These are phyloP conservation scores for Formica aserva DNA, from an alignment of 2,888 invertebrate genomes.

Conservation along the genomic window DNA sequence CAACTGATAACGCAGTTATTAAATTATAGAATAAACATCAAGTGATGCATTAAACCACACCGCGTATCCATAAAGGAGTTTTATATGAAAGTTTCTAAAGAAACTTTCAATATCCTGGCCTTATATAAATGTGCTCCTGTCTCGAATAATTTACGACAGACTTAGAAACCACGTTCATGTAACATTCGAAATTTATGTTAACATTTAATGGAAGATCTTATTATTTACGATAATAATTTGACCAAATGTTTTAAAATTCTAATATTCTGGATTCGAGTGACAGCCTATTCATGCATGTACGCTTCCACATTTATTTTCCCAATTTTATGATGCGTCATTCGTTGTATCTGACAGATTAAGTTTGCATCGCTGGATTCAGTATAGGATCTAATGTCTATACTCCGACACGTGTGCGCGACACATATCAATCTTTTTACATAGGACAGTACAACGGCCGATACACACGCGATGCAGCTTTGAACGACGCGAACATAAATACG, in stretches of 20 bases:
- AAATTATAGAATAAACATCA: conserved; percentile 16
- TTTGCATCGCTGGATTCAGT: conserved; percentile 34
- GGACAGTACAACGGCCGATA: conserved; percentile 13
- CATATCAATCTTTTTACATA: conserved; percentile 9
- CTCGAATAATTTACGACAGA: not conserved
- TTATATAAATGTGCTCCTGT: not conserved
- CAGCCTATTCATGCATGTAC: not conserved
- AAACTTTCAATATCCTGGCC: not conserved
- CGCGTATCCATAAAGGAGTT: not conserved
- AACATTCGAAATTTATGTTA: not conserved
- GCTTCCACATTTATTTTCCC: conserved; percentile 52
- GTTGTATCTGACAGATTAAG: conserved; percentile 60
- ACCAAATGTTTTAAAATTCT: not conserved
- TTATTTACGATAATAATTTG: conserved; percentile 3
- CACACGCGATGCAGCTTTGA: conserved; percentile 22
- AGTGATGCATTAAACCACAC: not conserved
- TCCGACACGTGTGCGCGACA: conserved; percentile 28
- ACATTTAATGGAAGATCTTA: not conserved
- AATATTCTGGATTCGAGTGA: not conserved
- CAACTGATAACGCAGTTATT: conserved; percentile 33
- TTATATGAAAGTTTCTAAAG: not conserved
- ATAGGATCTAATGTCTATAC: conserved; percentile 38
- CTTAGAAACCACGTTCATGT: not conserved
- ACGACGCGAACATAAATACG: not conserved
- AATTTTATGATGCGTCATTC: conserved; percentile 28